Base-by-base conservation (phyloP, 2,888 invertebrate species). In the Syrista parreyssii region DNA sequence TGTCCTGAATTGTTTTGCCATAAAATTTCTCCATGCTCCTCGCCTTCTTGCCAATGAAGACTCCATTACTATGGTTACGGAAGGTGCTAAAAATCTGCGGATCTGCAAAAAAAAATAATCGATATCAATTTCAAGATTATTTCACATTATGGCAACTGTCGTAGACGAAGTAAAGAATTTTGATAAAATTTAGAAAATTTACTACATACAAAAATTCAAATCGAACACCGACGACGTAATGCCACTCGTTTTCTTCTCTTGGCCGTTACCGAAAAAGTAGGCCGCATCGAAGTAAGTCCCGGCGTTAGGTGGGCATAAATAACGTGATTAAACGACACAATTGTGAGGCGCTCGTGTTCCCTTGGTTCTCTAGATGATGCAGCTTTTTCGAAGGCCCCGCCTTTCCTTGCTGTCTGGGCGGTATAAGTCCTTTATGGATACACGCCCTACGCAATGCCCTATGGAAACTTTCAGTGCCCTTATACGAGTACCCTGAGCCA, bases 291-390 rank as follows among this genome's bases (percentile, higher is more conserved):
- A 40, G 40, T 40, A 23, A 55, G 9, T 55, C 55, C 9, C 32
- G 71, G 32, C 71, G 31, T 33, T 71, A 12, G 71, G 71, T 32
- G 71, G 32, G 33, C 71, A 71, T 71, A 71, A 71, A 71, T 71
- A 15, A 31, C 31, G 71, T 71, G 71, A n/a, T 71, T 71, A 71
- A 71, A 31, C 31, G 71, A 23, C 71, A 71, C 71, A 31, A 4
- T 71, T 71, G 71, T 0, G 33, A 31, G 12, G 30, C 12, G 12
- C 33, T 33, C 71, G 71, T 31, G 12, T 71, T 33, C 33, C 23
- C 71, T 71, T 71, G 31, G 71, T 23, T 71, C 71, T 31, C 32
- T 23, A 32, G 71, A 15, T 71, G 71, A 71, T 71, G 71, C 71
- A 71, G 71, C 32, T 71, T 33, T 33, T 71, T 15, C 12, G 71